Conservation (phyloP, 2,113 vertebrate genomes). For the Datnioides undecimradiatus region DNA sequence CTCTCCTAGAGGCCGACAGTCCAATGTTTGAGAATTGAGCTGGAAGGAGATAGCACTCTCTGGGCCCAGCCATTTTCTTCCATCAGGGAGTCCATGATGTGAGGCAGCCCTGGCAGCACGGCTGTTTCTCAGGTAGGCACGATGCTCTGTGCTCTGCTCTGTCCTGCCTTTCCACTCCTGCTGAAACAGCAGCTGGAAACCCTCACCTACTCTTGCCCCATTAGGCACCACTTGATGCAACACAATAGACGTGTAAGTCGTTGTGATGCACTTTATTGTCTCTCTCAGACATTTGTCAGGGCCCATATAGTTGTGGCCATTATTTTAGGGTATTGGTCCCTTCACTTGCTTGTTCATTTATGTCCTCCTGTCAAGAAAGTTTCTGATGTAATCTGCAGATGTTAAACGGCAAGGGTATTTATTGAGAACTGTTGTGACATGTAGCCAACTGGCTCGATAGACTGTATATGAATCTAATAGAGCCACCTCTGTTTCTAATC, state of each 20-base stretch:
- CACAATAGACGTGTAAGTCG: conserved; percentile 44
- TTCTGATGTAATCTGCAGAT: conserved; percentile 47
- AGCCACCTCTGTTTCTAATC: conserved; percentile 53
- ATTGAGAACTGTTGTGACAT: conserved; percentile 42
- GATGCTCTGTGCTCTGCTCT: conserved; percentile 36
- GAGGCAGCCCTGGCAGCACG: conserved; percentile 57
- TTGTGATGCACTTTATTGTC: conserved; percentile 51
- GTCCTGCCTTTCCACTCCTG: conserved; percentile 43
- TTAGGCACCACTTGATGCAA: conserved; percentile 53
- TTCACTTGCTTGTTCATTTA: conserved; percentile 26
- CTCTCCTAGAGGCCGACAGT: conserved; percentile 56
- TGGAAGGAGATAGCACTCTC: conserved; percentile 60
- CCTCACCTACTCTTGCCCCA: conserved; percentile 41
- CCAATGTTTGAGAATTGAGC: conserved; percentile 65
- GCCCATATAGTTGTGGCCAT: conserved; percentile 22
- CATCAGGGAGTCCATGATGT: conserved; percentile 61
- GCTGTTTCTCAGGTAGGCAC: conserved; percentile 59
- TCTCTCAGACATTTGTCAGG: conserved; percentile 31
- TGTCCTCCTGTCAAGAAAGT: conserved; percentile 28
- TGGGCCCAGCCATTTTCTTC: conserved; percentile 57
- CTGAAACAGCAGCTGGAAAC: conserved; percentile 65
- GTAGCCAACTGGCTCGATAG: conserved; percentile 7
- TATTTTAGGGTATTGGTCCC: conserved; percentile 19
- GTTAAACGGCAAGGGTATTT: conserved; percentile 47
- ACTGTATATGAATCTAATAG: conserved; percentile 3